Conservation (phyloP, 2,888 invertebrate genomes). For the Drosophila eohydei region DNA sequence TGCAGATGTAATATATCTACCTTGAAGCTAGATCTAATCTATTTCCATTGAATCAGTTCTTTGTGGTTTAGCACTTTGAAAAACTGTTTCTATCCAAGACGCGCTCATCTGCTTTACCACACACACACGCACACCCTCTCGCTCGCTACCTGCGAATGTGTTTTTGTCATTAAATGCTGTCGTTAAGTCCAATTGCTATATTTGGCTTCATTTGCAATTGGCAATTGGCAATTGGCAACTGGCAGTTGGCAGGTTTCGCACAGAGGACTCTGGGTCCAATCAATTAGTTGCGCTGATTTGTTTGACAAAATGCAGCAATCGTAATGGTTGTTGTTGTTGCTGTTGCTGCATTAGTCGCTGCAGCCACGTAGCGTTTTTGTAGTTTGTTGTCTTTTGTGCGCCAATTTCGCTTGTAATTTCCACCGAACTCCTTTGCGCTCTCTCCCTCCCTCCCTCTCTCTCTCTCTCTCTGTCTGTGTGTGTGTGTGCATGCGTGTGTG, state of each 20-base stretch:
- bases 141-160: background rate
- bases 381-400: conserved; percentile 56
- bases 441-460: conserved; percentile 1
- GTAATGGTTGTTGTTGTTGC: conserved; percentile 18
- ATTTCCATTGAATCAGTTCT: background rate
- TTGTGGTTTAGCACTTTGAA: background rate
- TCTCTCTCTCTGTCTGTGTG: conserved; percentile 17
- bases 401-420: conserved; percentile 57
- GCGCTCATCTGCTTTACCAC: conserved; percentile 3
- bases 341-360: conserved; percentile 47
- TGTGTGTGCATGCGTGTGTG: conserved; percentile 33
- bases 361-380: conserved; percentile 52
- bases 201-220: conserved; percentile 36
- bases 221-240: conserved; percentile 12
- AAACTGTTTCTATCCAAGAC: background rate
- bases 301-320: conserved; percentile 63
- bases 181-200: conserved; percentile 47
- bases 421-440: conserved; percentile 20
- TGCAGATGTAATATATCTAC: no score
- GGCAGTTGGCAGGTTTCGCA: conserved; percentile 21
- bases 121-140: background rate
- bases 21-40: no score
- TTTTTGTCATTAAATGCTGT: conserved; percentile 41
- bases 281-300: conserved; percentile 72
- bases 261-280: conserved; percentile 40